Base-by-base conservation (phyloP, 2,113 vertebrate species). In the Zosterops pallidus region DNA sequence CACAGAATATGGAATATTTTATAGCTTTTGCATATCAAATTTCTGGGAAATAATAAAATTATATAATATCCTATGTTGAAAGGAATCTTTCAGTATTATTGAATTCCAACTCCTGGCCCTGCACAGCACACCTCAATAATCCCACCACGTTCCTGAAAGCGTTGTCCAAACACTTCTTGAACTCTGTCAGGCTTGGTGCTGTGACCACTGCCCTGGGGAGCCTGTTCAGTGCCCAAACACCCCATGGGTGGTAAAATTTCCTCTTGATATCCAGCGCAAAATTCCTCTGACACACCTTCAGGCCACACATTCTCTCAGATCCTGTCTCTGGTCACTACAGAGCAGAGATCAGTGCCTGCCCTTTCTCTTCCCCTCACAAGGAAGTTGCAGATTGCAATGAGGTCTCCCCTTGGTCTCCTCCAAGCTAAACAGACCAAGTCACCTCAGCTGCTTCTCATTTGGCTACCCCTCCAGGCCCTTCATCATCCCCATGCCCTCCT, bases 71-170 rank as follows among this genome's bases (percentile, higher is more conserved):
- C 15, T 52, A 19, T 14, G 5, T 9, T n/a, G 9, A 23, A 52
- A 74, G 18, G 12, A 23, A 65, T 33, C 7, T 10, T 17, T 50
- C 12, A 29, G 26, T 9, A 57, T 50, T 35, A 50, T 5, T 35
- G 5, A 72, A 56, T 12, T 65, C 23, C 29, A 65, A 23, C 42
- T n/a, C 19, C 19, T 75, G 14, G 25, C 26, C 15, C 17, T 49
- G 14, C 12, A 26, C 17, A 49, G 50, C 8, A 21, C 14, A 42
- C 3, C 20, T 9, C 25, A 49, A 41, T 11, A 35, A 37, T 57
- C 5, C 3, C 10, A 59, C 9, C 6, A 4, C 1, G 0, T 44
- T 33, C 52, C 18, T 44, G 18, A 44, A 31, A 42, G 28, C 4
- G 7, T 15, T 65, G 26, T 57, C 15, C 23, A 63, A 70, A 41